phyloP scores from a whole-genome alignment of 2,113 vertebrate species.

The Eubucco bourcierii region DNA sequence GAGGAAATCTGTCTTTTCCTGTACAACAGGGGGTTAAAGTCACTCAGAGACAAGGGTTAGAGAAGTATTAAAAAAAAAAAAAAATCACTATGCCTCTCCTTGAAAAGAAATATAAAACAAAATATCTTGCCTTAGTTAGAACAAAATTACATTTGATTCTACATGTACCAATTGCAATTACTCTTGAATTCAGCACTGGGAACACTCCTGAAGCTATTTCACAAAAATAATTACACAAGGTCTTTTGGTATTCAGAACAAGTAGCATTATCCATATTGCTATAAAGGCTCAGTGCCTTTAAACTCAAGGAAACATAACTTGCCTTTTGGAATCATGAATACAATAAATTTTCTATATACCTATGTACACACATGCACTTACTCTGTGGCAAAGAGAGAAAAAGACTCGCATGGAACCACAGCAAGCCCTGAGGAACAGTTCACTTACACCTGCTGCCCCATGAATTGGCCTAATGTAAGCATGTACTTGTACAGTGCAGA shows the following conservation, averaged over 20 bases:
- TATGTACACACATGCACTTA: no score
- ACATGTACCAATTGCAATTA: not conserved
- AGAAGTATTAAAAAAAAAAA: not conserved
- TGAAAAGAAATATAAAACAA: not conserved
- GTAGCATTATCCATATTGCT: not conserved
- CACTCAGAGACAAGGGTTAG: not conserved
- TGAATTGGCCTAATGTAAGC: not conserved
- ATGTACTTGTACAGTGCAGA: not conserved
- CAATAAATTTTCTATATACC: not conserved
- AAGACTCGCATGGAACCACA: not conserved
- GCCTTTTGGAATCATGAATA: not conserved
- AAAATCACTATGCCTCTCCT: not conserved
- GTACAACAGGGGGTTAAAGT: not conserved
- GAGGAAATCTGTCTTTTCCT: not conserved
- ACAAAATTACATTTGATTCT: constrained; percentile 36
- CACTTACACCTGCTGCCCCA: not conserved
- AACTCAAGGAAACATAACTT: not conserved
- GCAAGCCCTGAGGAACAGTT: not conserved
- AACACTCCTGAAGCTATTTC: constrained; percentile 40
- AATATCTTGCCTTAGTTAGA: not conserved
- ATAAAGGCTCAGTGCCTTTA: not conserved
- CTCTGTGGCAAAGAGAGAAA: not conserved
- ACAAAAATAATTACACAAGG: constrained; percentile 24
- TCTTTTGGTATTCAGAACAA: constrained; percentile 17
- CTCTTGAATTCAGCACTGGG: constrained; percentile 7